Percentiles rank a stretch among this genome's conserved stretches.
These are phyloP conservation scores for Synanthedon tipuliformis DNA, from an alignment of 2,888 invertebrate genomes.

Conservation along the genomic window DNA sequence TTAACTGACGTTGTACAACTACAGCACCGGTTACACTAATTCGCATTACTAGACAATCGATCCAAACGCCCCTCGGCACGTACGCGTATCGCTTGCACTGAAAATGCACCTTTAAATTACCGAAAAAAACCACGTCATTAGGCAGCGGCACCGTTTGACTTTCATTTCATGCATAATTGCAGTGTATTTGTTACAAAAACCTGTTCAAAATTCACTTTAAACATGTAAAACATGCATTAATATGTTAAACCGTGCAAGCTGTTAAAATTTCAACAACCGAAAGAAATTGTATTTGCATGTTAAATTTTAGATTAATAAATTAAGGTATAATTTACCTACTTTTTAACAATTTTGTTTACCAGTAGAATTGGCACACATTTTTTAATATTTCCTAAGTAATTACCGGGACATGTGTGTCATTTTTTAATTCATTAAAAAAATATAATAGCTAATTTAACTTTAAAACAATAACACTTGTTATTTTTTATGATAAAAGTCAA, in stretches of 20 bases:
- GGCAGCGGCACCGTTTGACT: neutral
- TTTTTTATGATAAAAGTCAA: too few species aligned
- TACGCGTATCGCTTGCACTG: neutral
- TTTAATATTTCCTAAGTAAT: too few species aligned
- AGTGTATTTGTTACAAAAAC: neutral
- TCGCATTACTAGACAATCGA: neutral
- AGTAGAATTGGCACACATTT: too few species aligned
- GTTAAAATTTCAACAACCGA: neutral
- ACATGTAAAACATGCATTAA: neutral
- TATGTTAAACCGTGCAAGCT: neutral
- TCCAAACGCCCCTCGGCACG: neutral
- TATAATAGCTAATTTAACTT: too few species aligned
- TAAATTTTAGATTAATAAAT: too few species aligned
- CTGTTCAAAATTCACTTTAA: neutral
- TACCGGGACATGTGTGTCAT: too few species aligned
- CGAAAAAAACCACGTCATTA: neutral
- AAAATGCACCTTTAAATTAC: neutral
- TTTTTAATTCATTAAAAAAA: too few species aligned
- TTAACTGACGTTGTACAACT: slow-evolving; percentile 13
- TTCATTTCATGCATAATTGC: neutral
- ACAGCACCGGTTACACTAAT: neutral
- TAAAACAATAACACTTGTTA: too few species aligned
- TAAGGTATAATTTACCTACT: too few species aligned
- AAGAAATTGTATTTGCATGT: too few species aligned
- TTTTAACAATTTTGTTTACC: too few species aligned